Conservation (phyloP, 2,797 vertebrate genomes). For the Phaenicophaeus curvirostris region DNA sequence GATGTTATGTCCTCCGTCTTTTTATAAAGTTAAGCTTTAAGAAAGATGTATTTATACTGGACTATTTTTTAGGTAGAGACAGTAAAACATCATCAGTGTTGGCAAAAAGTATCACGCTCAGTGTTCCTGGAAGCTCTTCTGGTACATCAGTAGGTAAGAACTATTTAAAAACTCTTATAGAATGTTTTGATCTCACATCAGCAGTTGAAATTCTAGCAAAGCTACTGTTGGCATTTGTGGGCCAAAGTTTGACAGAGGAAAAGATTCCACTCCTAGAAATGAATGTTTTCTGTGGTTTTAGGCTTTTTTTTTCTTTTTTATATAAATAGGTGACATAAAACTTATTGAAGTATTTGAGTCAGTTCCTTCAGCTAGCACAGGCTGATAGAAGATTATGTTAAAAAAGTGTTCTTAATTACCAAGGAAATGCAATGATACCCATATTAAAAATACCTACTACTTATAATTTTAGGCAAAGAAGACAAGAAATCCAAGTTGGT, state of each 20-base stretch:
- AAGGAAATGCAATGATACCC: background rate
- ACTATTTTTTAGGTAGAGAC: constrained; percentile 86
- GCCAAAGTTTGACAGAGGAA: background rate
- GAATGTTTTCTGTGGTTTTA: background rate
- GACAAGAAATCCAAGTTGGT: constrained; percentile 91
- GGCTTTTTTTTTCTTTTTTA: background rate
- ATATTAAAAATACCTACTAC: background rate
- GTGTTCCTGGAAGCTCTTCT: constrained; percentile 80
- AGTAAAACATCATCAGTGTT: constrained; percentile 82
- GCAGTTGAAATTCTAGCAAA: background rate
- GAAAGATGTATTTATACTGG: background rate
- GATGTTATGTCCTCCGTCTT: background rate
- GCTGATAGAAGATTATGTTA: background rate
- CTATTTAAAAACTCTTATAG: background rate
- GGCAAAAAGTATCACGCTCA: constrained; percentile 83
- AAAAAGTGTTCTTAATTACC: background rate
- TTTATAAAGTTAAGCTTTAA: background rate
- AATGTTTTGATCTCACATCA: background rate
- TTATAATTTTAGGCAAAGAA: constrained; percentile 86
- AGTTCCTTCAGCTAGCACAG: background rate
- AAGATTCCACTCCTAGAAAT: background rate
- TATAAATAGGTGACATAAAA: background rate
- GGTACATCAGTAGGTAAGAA: constrained; percentile 78
- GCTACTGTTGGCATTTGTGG: background rate
- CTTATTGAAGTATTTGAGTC: background rate